Percentiles rank a stretch among this genome's conserved stretches.
phyloP scores from a whole-genome alignment of 2,797 vertebrate species.

The Typhlichthys eigenmanni region DNA sequence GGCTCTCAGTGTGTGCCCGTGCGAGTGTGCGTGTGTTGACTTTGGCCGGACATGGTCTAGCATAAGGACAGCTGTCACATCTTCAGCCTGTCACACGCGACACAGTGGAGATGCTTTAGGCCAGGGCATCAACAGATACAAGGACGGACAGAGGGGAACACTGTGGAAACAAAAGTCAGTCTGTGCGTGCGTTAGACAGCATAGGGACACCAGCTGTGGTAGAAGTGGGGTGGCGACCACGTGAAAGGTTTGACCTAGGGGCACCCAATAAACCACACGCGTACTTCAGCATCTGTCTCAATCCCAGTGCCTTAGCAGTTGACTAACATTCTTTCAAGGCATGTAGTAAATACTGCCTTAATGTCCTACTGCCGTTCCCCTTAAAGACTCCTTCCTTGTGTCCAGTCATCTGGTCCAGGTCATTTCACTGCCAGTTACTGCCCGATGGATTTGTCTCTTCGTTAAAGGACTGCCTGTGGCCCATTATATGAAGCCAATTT shows the following conservation, averaged over 20 bases:
- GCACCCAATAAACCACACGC: conserved; percentile 59
- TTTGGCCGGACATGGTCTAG: conserved; percentile 75
- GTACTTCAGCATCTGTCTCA: conserved; percentile 45
- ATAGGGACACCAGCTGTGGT: conserved; percentile 20
- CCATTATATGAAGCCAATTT: conserved; percentile 50
- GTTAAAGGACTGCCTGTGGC: conserved; percentile 67
- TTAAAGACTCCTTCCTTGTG: conserved; percentile 51
- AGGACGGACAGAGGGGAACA: conserved; percentile 60
- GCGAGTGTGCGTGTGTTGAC: conserved; percentile 69
- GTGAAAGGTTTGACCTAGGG: conserved; percentile 63
- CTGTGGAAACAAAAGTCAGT: conserved; percentile 8
- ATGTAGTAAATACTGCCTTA: conserved; percentile 59
- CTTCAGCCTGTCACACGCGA: conserved; percentile 74
- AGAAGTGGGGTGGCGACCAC: conserved; percentile 53
- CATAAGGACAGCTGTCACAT: conserved; percentile 81
- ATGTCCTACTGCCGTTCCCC: conserved; percentile 35
- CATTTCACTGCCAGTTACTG: conserved; percentile 70
- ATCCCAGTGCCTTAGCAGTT: conserved; percentile 57
- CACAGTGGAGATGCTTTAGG: conserved; percentile 70
- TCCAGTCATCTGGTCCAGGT: conserved; percentile 46
- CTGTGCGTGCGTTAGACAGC: conserved; percentile 47
- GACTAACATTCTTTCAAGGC: conserved; percentile 65
- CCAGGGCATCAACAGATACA: conserved; percentile 63
- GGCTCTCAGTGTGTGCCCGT: conserved; percentile 48
- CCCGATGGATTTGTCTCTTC: conserved; percentile 62